Conservation (phyloP, 2,797 vertebrate species). For the Morus bassanus region DNA sequence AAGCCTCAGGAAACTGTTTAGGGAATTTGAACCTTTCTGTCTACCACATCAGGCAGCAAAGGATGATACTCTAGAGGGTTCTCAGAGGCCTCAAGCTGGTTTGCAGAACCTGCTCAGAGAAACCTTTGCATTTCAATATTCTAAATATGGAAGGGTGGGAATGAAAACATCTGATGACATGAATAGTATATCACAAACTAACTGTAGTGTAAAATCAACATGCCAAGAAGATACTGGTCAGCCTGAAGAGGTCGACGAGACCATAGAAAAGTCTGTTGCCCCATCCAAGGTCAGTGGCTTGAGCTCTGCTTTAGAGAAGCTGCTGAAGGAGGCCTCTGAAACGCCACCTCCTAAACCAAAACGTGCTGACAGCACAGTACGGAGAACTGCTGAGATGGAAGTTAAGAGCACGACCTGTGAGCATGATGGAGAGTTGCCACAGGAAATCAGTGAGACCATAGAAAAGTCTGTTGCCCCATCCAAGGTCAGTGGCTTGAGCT, state of each 20-base stretch:
- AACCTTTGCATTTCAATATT: not conserved
- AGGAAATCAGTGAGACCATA: slow-evolving; percentile 30
- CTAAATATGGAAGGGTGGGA: not conserved
- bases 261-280: not conserved
- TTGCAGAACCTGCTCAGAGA: not conserved
- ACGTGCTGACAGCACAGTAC: rapidly evolving
- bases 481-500: not conserved
- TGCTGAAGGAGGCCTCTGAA: not conserved
- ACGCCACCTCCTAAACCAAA: not conserved
- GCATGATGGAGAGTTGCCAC: not conserved
- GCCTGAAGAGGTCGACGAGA: slow-evolving; percentile 45
- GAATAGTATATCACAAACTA: not conserved
- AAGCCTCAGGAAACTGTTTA: not conserved
- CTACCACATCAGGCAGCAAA: not conserved
- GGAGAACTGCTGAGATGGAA: not conserved
- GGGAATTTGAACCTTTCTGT: not conserved
- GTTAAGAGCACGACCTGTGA: not conserved
- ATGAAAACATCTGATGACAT: not conserved
- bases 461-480: slow-evolving; percentile 6
- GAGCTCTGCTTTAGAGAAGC: not conserved
- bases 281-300: not conserved
- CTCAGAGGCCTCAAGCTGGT: not conserved
- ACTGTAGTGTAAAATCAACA: not conserved
- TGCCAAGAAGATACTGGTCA: not conserved
- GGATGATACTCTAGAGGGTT: not conserved